A percentile compares a stretch with the other conserved stretches of the same genome.
phyloP scores from a whole-genome alignment of 1,140 invertebrate species.

The Euborellia annulipes region DNA sequence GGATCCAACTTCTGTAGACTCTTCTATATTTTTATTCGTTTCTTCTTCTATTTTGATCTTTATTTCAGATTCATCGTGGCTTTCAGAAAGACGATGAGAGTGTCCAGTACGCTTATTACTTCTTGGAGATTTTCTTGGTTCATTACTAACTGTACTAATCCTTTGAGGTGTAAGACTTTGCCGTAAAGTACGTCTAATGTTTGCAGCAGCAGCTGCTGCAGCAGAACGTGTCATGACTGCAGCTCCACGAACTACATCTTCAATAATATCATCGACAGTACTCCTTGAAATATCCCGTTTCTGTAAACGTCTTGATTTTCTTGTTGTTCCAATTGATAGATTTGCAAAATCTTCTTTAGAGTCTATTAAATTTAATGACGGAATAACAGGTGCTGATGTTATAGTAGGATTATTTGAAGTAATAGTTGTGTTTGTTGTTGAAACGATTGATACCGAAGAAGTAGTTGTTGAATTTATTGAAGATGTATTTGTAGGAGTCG shows the following conservation, averaged over 20 bases:
- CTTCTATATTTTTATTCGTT: too few relatives aligned
- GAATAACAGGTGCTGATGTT: neutral
- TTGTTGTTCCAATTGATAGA: constrained; percentile 39
- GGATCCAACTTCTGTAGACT: too few relatives aligned
- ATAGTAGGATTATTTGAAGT: neutral
- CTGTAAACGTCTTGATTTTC: constrained; percentile 60
- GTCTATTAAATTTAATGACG: too few relatives aligned
- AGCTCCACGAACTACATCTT: constrained; percentile 60
- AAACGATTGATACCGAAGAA: neutral
- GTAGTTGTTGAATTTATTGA: neutral
- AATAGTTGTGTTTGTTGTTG: too few relatives aligned
- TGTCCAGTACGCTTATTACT: constrained; percentile 3
- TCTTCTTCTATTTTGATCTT: constrained; percentile 15
- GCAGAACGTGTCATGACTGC: constrained; percentile 21
- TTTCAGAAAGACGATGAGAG: constrained; percentile 4
- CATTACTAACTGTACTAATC: neutral
- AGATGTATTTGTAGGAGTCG: neutral
- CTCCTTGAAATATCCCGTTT: constrained; percentile 57
- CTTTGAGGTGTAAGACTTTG: neutral
- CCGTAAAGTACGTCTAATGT: constrained; percentile 11
- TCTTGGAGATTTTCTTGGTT: constrained; percentile 10
- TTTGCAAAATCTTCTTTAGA: constrained; percentile 48
- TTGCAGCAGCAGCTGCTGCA: constrained; percentile 16
- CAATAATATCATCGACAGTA: constrained; percentile 70
- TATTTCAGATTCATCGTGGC: constrained; percentile 10